Conservation (phyloP, 2,113 vertebrate species). For the Podarcis cretensis region DNA sequence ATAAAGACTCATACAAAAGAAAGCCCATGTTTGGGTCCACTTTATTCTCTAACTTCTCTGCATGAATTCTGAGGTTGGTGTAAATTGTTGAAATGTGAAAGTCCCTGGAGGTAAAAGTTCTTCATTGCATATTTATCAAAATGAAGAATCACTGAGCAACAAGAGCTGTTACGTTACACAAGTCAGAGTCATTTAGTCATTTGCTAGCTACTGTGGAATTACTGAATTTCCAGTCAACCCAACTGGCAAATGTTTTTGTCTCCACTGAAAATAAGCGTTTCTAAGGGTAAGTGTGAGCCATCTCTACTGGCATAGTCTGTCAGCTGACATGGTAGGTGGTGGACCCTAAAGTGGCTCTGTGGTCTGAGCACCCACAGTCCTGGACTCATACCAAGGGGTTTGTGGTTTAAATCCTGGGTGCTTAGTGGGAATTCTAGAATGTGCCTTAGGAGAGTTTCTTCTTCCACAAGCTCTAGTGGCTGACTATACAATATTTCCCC, state of each 20-base stretch:
- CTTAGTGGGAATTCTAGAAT: not conserved
- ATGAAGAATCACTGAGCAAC: not conserved
- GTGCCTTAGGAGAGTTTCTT: not conserved
- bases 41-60: not conserved
- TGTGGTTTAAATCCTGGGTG: not conserved
- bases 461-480: accelerated
- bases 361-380: not conserved
- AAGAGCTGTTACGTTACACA: not conserved
- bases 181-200: not conserved
- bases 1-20: not conserved
- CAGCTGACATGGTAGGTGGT: not conserved
- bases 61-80: not conserved
- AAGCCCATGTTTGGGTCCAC: accelerated
- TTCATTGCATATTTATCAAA: not conserved
- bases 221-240: not conserved
- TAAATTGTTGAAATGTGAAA: not conserved
- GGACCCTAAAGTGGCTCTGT: not conserved
- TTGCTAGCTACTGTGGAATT: not conserved
- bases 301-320: not conserved
- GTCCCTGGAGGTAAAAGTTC: not conserved
- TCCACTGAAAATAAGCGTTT: not conserved
- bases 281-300: not conserved
- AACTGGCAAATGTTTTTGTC: not conserved
- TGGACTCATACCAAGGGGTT: not conserved
- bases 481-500: not conserved